Evolutionary conservation across 2,888 invertebrate species (phyloP), one percentile per base, ranked within the genome.

Genomic region (Panzeria rudis): DNA sequence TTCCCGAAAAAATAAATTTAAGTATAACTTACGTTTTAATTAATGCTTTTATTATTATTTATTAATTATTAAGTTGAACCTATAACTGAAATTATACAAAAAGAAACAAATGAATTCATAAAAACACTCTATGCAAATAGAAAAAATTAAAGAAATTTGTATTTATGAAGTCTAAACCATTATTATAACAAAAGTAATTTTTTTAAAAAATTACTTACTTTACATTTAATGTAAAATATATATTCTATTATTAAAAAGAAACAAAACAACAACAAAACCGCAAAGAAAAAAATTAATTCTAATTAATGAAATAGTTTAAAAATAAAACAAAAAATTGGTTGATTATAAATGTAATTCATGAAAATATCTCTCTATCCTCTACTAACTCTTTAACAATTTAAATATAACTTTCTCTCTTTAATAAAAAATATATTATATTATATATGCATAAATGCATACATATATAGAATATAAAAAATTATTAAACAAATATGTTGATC

Each of bases 211-310:
- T 69, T 85, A 61, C 81, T 62, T 38, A 44, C 44, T 69, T 77
- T 83, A 76, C 82, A 72, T 86, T 62, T 68, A 80, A 83, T 83
- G 76, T 83, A 80, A 80, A 76, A 72, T 83, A 75, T 75, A 82
- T 64, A 66, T 73, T 83, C 62, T 80, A 83, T 80, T 80, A 86
- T 80, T 68, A 72, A 80, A 83, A 71, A 85, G 52, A 79, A 66
- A 71, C 35, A 73, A 83, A 71, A 62, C 50, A 61, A 69, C 15
- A 41, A 64, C 5, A 66, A 54, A 44, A 13, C 20, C 35, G n/a
- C 23, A 59, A 80, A 29, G 0, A 41, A 71, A 68, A 59, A 64
- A 35, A 47, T 20, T 44, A 72, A 47, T 56, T 64, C 2, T 62
- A 29, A 66, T 35, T 47, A 72, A 29, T 17, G 29, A 52, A n/a